phyloP scores from a whole-genome alignment of 2,797 vertebrate genomes.

The Spizella passerina region DNA sequence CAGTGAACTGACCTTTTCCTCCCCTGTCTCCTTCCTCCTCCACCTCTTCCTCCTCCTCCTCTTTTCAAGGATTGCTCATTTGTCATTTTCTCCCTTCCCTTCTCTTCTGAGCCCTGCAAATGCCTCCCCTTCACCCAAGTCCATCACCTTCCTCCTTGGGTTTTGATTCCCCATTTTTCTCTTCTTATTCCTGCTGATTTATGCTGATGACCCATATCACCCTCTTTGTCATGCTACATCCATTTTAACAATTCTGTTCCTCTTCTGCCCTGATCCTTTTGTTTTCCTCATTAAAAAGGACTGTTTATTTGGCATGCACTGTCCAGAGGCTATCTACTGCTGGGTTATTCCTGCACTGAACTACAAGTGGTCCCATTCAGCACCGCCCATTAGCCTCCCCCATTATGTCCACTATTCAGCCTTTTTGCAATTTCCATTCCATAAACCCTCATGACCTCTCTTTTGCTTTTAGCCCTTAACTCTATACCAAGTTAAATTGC shows the following conservation, averaged over 20 bases:
- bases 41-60: not conserved
- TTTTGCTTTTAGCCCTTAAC: not conserved
- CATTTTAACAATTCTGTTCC: not conserved
- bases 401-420: not conserved
- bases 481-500: not conserved
- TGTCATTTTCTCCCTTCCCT: not conserved
- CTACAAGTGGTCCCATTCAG: not conserved
- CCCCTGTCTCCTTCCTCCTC: not conserved
- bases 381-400: not conserved
- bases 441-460: not conserved
- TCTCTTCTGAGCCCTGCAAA: not conserved
- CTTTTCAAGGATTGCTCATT: not conserved
- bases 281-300: not conserved
- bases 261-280: not conserved
- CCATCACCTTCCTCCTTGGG: not conserved
- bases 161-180: constrained; percentile 1
- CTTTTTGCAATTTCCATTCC: not conserved
- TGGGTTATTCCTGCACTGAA: not conserved
- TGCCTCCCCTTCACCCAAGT: not conserved
- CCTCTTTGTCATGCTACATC: not conserved
- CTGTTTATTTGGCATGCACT: not conserved
- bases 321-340: not conserved
- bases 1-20: not conserved
- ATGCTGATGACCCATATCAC: not conserved
- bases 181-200: not conserved